Evolutionary conservation across 2,888 invertebrate genomes (phyloP).

Genomic region (Empis stercorea): DNA sequence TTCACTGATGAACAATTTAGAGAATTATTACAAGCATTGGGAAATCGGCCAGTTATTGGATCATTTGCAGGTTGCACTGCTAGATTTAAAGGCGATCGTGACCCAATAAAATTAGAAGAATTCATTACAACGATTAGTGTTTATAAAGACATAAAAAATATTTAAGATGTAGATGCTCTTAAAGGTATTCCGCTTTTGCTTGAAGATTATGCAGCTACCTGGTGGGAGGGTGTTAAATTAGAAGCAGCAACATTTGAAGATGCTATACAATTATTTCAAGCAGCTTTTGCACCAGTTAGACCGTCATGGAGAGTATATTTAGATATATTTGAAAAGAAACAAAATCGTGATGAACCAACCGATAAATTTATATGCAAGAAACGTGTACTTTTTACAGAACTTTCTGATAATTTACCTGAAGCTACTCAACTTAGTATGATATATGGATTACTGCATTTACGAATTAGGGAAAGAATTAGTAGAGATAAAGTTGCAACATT

Average conservation of each 20-base stretch:
- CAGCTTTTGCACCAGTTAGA: neutral
- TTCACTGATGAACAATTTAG: neutral
- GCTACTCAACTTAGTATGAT: neutral
- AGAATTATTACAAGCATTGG: neutral
- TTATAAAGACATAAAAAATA: neutral
- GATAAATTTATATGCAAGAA: neutral
- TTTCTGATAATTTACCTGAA: neutral
- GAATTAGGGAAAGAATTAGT: too few relatives aligned
- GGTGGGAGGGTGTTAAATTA: neutral
- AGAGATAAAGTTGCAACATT: neutral
- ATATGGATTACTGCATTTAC: too few relatives aligned
- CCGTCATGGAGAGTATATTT: neutral
- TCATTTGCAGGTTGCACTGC: neutral
- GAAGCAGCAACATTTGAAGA: neutral
- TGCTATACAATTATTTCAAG: too few relatives aligned
- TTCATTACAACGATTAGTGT: neutral
- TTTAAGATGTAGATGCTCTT: neutral
- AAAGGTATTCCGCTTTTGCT: neutral
- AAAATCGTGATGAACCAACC: neutral
- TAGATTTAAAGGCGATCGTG: neutral
- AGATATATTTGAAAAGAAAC: neutral
- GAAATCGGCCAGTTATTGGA: neutral
- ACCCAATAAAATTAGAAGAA: neutral
- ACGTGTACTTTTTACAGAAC: neutral
- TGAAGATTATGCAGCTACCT: neutral